Evolutionary conservation across 2,797 vertebrate species (phyloP).

Genomic region (Chelonia mydas): DNA sequence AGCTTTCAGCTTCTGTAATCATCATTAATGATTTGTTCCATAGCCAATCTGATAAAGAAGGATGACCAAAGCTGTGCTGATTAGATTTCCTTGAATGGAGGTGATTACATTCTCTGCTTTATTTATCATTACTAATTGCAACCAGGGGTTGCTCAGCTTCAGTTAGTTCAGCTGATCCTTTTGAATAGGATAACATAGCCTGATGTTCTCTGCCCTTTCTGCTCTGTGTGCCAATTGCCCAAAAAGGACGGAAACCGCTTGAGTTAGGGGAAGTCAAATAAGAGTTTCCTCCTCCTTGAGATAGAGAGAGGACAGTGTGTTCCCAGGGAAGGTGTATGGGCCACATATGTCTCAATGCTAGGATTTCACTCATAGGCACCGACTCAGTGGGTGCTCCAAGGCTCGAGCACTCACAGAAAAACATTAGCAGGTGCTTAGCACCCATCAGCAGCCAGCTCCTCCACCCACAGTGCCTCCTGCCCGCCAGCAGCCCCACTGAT

Average conservation of each 20-base stretch:
- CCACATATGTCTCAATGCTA: accelerated
- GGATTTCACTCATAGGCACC: too few species aligned
- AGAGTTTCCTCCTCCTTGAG: neutral
- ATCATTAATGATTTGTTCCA: neutral
- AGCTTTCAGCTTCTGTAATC: neutral
- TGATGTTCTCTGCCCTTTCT: neutral
- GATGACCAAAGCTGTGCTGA: neutral
- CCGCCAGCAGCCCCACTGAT: too few species aligned
- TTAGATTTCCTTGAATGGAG: neutral
- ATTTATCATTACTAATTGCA: neutral
- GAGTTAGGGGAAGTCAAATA: neutral
- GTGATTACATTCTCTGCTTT: neutral
- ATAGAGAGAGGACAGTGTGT: neutral
- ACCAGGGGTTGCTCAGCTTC: neutral
- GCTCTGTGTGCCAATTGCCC: neutral
- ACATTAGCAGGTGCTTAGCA: too few species aligned
- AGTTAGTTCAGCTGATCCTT: neutral
- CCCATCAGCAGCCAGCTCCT: too few species aligned
- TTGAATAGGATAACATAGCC: neutral
- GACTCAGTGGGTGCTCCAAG: too few species aligned
- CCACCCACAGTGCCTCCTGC: too few species aligned
- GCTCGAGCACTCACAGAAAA: too few species aligned
- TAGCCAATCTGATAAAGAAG: neutral
- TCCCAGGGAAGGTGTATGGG: neutral
- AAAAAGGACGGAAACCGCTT: neutral